Conservation (phyloP, 2,888 invertebrate genomes). For the Megalurothrips usitatus region DNA sequence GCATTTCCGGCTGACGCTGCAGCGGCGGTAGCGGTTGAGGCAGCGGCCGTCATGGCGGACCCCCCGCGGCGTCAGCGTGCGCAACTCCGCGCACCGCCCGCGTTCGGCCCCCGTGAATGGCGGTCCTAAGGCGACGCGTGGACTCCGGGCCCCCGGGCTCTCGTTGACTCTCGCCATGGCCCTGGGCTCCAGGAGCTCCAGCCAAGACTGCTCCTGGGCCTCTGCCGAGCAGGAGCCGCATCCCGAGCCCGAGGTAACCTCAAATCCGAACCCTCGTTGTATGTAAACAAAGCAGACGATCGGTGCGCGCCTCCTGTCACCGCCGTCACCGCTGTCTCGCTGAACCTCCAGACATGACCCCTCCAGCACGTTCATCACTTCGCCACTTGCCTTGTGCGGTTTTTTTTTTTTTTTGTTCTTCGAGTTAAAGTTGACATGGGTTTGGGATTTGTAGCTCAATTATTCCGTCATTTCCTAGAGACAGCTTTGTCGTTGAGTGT, state of each 20-base stretch:
- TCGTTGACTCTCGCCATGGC: background rate
- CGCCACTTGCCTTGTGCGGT: too few relatives aligned
- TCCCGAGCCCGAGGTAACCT: slow-evolving; percentile 10
- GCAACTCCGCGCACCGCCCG: too few relatives aligned
- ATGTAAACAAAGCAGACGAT: slow-evolving; percentile 23
- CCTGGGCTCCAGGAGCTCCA: background rate
- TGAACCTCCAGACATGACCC: background rate
- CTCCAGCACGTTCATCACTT: too few relatives aligned
- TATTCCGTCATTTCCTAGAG: too few relatives aligned
- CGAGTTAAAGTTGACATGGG: too few relatives aligned
- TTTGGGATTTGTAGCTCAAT: too few relatives aligned
- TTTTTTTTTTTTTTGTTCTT: background rate
- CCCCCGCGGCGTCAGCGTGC: background rate
- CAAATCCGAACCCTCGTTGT: background rate
- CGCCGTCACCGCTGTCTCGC: too few relatives aligned
- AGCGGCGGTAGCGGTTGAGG: background rate
- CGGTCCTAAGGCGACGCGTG: background rate
- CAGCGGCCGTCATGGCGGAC: background rate
- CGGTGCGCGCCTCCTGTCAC: background rate
- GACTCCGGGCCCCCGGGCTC: background rate
- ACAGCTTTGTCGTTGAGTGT: too few relatives aligned
- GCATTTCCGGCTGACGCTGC: background rate
- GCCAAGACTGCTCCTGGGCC: background rate
- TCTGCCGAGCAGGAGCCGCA: background rate
- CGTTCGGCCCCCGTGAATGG: background rate